phyloP scores from a whole-genome alignment of 2,797 vertebrate genomes.

The Betta splendens region DNA sequence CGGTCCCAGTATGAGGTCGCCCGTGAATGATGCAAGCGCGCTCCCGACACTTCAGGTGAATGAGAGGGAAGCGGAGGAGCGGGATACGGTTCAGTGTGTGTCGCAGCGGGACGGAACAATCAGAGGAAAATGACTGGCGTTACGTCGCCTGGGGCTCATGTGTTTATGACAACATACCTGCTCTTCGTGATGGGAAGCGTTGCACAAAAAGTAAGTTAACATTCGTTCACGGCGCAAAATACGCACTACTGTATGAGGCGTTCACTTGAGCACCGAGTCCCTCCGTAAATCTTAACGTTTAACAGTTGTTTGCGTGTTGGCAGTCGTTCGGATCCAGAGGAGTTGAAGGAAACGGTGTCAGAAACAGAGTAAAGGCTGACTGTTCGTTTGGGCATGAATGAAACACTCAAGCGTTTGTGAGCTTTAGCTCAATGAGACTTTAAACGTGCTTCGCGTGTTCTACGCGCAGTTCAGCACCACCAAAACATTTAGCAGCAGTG shows the following conservation, averaged over 20 bases:
- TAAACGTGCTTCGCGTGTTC: constrained; percentile 6
- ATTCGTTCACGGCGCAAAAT: constrained; percentile 46
- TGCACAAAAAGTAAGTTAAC: constrained; percentile 82
- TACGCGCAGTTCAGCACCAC: background rate
- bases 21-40: constrained; percentile 81
- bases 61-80: constrained; percentile 74
- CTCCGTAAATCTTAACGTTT: constrained; percentile 31
- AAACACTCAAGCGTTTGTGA: background rate
- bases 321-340: background rate
- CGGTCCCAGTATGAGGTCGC: constrained; percentile 47
- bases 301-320: constrained; percentile 31
- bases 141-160: constrained; percentile 67
- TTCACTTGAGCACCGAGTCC: constrained; percentile 38
- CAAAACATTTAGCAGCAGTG: background rate
- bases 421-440: constrained; percentile 27
- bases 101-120: constrained; percentile 58
- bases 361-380: background rate
- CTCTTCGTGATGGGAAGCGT: constrained; percentile 77
- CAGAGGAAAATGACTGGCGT: constrained; percentile 70
- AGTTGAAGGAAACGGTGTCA: background rate
- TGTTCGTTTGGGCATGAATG: constrained; percentile 27
- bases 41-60: constrained; percentile 81
- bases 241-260: constrained; percentile 26
- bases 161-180: constrained; percentile 74
- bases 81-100: constrained; percentile 67